These are phyloP conservation scores for Orthonychiurus folsomi DNA, from an alignment of 2,888 invertebrate species.

Conservation along the genomic window DNA sequence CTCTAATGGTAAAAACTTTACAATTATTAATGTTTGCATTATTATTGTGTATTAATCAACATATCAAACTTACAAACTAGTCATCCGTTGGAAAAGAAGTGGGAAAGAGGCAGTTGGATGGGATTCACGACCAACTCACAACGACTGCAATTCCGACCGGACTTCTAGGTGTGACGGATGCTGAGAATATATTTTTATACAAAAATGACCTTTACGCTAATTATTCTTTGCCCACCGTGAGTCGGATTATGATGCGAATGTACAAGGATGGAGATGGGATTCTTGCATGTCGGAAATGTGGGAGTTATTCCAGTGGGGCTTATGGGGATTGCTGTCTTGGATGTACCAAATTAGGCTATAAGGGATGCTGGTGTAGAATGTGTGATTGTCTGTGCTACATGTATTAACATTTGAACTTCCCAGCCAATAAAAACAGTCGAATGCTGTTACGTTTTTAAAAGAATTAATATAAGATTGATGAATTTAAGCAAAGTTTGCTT, in stretches of 20 bases:
- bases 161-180: neutral
- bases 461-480: neutral
- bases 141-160: neutral
- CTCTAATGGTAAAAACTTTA: no score
- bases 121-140: neutral
- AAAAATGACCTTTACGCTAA: neutral
- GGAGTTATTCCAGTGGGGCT: neutral
- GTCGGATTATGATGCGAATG: neutral
- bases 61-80: no score
- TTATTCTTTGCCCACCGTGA: neutral
- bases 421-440: no score
- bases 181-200: neutral
- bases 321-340: neutral
- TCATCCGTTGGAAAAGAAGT: neutral
- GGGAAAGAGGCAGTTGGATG: neutral
- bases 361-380: conserved; percentile 2
- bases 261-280: conserved; percentile 3
- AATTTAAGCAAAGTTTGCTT: no score
- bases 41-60: no score
- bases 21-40: no score
- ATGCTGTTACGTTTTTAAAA: no score
- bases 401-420: neutral
- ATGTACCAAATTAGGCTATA: neutral
- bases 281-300: neutral
- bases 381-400: conserved; percentile 6